Percentiles rank a stretch among this genome's conserved stretches.
phyloP scores from a whole-genome alignment of 2,797 vertebrate genomes.

The Hydrolagus colliei region DNA sequence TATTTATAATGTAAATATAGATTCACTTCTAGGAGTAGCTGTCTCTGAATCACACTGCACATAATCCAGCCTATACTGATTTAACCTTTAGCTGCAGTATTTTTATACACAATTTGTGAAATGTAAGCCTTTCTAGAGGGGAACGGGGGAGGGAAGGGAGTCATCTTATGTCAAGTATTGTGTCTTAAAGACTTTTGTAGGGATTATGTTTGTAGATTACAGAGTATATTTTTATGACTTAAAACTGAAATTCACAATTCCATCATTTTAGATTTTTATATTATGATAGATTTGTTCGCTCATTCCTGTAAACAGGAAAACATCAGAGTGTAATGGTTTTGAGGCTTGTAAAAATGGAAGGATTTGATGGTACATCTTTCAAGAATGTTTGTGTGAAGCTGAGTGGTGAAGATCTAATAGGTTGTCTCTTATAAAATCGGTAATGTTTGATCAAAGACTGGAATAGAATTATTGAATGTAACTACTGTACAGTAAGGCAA shows the following conservation, averaged over 20 bases:
- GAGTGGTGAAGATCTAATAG: conserved; percentile 11
- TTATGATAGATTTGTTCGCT: background rate
- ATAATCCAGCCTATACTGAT: conserved; percentile 41
- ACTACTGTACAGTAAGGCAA: conserved; percentile 42
- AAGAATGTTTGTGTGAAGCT: conserved; percentile 36
- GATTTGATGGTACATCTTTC: conserved; percentile 40
- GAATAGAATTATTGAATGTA: conserved; percentile 51
- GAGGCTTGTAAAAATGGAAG: conserved; percentile 38
- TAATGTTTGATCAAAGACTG: conserved; percentile 48
- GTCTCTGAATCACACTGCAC: conserved; percentile 45
- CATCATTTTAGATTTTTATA: background rate
- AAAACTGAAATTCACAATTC: conserved; percentile 34
- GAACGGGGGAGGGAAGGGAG: background rate
- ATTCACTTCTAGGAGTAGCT: conserved; percentile 42
- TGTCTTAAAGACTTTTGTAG: conserved; percentile 44
- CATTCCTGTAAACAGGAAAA: background rate
- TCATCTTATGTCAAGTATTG: conserved; percentile 36
- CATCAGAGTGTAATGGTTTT: background rate
- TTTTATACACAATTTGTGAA: conserved; percentile 43
- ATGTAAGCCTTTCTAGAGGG: conserved; percentile 24
- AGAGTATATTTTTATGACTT: conserved; percentile 48
- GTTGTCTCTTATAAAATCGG: background rate
- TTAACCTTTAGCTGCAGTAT: conserved; percentile 45
- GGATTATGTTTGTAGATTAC: conserved; percentile 41
- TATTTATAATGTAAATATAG: conserved; percentile 57